Evolutionary conservation across 2,888 invertebrate genomes (phyloP).

Genomic region (Acrobasis suavella): DNA sequence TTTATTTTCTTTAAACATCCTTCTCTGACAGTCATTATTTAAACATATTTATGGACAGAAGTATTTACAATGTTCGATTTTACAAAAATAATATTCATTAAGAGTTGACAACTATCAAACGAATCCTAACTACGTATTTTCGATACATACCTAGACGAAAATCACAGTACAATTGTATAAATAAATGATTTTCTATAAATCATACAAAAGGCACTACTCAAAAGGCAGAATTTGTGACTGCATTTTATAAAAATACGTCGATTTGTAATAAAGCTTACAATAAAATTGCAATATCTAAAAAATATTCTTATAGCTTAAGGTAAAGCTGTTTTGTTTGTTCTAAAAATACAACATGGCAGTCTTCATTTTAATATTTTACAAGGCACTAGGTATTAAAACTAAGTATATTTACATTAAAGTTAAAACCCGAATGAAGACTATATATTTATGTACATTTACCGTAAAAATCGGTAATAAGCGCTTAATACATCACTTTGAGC

Average conservation of each 20-base stretch:
- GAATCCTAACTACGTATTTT: constrained; percentile 36
- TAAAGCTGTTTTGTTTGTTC: constrained; percentile 76
- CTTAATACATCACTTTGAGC: constrained; percentile 79
- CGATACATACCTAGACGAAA: constrained; percentile 52
- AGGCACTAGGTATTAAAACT: constrained; percentile 66
- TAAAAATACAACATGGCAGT: constrained; percentile 78
- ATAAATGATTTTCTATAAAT: constrained; percentile 36
- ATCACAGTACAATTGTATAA: constrained; percentile 56
- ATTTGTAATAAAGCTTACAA: constrained; percentile 38
- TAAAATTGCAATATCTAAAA: constrained; percentile 47
- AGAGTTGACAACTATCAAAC: constrained; percentile 22
- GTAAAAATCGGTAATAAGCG: constrained; percentile 81
- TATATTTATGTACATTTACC: constrained; percentile 73
- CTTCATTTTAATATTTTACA: constrained; percentile 74
- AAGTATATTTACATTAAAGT: constrained; percentile 72
- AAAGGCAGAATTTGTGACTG: constrained; percentile 43
- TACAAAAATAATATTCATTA: constrained; percentile 12
- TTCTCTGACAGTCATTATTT: constrained; percentile 52
- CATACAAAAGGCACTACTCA: constrained; percentile 39
- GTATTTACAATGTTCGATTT: constrained; percentile 41
- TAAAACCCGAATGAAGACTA: constrained; percentile 69
- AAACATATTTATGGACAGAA: constrained; percentile 45
- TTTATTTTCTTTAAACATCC: constrained; percentile 55
- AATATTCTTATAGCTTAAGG: constrained; percentile 75
- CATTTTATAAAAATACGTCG: constrained; percentile 36